These are phyloP conservation scores for Bugula neritina DNA, from an alignment of 2,888 invertebrate genomes.

Conservation along the genomic window DNA sequence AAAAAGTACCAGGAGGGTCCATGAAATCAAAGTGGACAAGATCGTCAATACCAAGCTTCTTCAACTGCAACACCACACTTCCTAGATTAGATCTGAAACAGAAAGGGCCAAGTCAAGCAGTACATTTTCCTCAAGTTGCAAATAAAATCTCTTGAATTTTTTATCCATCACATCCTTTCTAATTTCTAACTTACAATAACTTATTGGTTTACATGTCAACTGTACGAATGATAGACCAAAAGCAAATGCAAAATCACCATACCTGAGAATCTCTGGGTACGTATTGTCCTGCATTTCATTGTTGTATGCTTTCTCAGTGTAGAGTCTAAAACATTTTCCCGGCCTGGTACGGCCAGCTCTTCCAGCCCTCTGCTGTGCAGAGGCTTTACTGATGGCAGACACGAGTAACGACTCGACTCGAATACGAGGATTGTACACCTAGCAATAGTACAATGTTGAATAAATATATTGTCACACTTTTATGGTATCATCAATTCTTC, in stretches of 20 bases:
- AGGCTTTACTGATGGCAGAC: slow-evolving; percentile 97
- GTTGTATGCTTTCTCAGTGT: slow-evolving; percentile 76
- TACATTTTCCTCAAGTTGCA: too few species aligned
- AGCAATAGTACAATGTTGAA: too few species aligned
- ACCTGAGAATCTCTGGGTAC: slow-evolving; percentile 82
- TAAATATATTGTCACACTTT: too few species aligned
- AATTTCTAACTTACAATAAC: too few species aligned
- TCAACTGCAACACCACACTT: slow-evolving; percentile 94
- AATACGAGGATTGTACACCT: slow-evolving; percentile 78
- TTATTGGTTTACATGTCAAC: too few species aligned
- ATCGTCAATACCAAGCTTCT: slow-evolving; percentile 97
- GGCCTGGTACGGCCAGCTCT: slow-evolving; percentile 96
- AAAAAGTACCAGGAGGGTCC: slow-evolving; percentile 77
- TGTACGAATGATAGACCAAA: too few species aligned
- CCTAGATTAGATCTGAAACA: slow-evolving; percentile 71
- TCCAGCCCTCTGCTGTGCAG: slow-evolving; percentile 95
- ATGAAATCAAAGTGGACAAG: slow-evolving; percentile 99
- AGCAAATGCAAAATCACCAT: too few species aligned
- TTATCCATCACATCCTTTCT: too few species aligned
- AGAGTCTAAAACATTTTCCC: slow-evolving; percentile 83
- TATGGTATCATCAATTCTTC: too few species aligned
- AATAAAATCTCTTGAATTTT: too few species aligned
- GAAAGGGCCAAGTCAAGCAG: too few species aligned
- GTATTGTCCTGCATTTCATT: slow-evolving; percentile 99
- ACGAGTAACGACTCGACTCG: slow-evolving; percentile 95